A percentile compares a stretch with the other conserved stretches of the same genome.
These are phyloP conservation scores for Bucorvus abyssinicus DNA, from an alignment of 2,797 vertebrate genomes.

Conservation along the genomic window DNA sequence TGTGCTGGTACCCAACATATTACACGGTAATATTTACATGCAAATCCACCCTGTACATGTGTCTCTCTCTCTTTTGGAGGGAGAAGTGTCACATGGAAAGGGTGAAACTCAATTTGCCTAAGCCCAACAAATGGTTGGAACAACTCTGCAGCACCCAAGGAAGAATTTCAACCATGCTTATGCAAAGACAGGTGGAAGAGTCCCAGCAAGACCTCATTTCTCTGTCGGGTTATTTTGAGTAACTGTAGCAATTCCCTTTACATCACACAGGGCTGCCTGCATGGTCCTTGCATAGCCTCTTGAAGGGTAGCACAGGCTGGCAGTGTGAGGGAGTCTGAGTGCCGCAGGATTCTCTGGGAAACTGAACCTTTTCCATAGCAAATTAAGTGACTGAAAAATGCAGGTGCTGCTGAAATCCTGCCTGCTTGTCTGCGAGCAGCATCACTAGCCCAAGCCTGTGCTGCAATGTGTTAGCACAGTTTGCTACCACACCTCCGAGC, in stretches of 20 bases:
- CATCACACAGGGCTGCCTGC: neutral
- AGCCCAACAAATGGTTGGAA: neutral
- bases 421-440: neutral
- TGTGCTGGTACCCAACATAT: neutral
- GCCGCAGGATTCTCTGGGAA: neutral
- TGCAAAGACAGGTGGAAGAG: neutral
- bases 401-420: neutral
- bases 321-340: neutral
- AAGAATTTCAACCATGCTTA: neutral
- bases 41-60: neutral
- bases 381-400: neutral
- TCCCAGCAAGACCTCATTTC: neutral
- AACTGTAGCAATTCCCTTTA: neutral
- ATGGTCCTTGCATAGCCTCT: neutral
- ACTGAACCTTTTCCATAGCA: neutral
- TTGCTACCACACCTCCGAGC: neutral
- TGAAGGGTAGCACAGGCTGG: neutral
- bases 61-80: neutral
- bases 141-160: fast-evolving
- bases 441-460: neutral
- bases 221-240: neutral
- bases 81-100: neutral
- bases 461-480: neutral
- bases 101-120: neutral
- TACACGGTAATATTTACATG: neutral